These are phyloP conservation scores for Sebastes taczanowskii DNA, from an alignment of 2,797 vertebrate species.

Conservation along the genomic window DNA sequence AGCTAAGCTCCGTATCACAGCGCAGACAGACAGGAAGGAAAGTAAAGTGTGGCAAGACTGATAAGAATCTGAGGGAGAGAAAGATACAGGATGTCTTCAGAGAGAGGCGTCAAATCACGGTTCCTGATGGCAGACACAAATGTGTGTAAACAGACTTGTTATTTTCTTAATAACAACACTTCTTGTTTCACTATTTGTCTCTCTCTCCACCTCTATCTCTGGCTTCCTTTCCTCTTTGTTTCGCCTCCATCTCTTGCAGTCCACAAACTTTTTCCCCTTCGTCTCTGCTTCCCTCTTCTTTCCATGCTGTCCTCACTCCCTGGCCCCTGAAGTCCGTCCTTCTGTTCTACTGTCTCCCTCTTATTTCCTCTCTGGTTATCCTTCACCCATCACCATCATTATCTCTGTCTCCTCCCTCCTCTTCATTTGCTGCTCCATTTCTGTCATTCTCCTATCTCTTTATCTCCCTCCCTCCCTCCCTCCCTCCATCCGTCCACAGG, in stretches of 20 bases:
- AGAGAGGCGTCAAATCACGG: not conserved
- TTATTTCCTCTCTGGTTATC: not conserved
- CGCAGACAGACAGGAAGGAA: not conserved
- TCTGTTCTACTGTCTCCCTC: not conserved
- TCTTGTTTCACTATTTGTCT: not conserved
- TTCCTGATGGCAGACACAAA: not conserved
- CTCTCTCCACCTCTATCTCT: not conserved
- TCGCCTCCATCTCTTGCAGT: not conserved
- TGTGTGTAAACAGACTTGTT: not conserved
- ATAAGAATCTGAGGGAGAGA: not conserved
- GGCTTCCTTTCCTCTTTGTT: not conserved
- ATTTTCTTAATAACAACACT: not conserved
- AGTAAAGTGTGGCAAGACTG: not conserved
- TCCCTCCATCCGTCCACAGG: not conserved
- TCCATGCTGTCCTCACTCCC: not conserved
- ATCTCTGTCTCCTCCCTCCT: conserved; percentile 16
- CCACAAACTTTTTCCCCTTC: not conserved
- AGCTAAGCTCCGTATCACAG: conserved; percentile 2
- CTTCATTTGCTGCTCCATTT: conserved; percentile 27
- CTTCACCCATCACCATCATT: conserved; percentile 38
- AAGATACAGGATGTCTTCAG: not conserved
- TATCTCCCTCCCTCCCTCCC: not conserved
- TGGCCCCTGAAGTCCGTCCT: not conserved
- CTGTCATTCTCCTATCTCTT: conserved; percentile 28
- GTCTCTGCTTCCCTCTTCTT: not conserved